Base-by-base conservation (phyloP, 2,888 invertebrate genomes). In the Eudemis profundana region DNA sequence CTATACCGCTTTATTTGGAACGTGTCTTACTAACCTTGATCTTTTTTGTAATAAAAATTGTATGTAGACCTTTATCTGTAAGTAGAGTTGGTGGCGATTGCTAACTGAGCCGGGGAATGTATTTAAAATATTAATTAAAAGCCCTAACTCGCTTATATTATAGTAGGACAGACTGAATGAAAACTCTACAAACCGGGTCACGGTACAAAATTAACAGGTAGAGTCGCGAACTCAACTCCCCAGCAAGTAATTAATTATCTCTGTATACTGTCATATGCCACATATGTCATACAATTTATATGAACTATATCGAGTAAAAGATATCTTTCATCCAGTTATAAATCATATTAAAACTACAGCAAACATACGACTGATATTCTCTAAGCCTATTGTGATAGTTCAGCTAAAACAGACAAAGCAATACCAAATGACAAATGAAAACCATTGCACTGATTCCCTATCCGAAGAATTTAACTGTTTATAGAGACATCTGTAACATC, bases 101-200 rank as follows among this genome's bases (percentile, higher is more conserved):
- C 49, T 15, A 27, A 49, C 27, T 14, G 27, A 12, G 15, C 4
- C 17, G 12, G 15, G 17, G 8, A 33, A 33, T 1, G 3, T 49
- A 15, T 33, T 8, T 17, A n/a, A 19, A 50, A 50, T 50, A 36
- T 50, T 12, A 29, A 49, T 29, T 4, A 49, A 29, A 17, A 17
- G 33, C 23, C n/a, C 17, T 15, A 33, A 33, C 19, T 36, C 19
- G 2, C 33, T 19, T 36, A 3, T 12, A 23, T 40, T 10, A 23
- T 23, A 53, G 23, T 23, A 40, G 3, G 10, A 40, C 17, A 23
- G 21, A 42, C 29, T 17, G 23, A 46, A 36, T 14, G 17, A 38
- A 61, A 44, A 36, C 29, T 51, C 33, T 29, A 4, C 21, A 17
- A 53, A 36, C 36, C 12, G 36, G 61, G 46, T 53, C 61, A 44